These are phyloP conservation scores for Keiferia lycopersicella DNA, from an alignment of 2,888 invertebrate species.

Conservation along the genomic window DNA sequence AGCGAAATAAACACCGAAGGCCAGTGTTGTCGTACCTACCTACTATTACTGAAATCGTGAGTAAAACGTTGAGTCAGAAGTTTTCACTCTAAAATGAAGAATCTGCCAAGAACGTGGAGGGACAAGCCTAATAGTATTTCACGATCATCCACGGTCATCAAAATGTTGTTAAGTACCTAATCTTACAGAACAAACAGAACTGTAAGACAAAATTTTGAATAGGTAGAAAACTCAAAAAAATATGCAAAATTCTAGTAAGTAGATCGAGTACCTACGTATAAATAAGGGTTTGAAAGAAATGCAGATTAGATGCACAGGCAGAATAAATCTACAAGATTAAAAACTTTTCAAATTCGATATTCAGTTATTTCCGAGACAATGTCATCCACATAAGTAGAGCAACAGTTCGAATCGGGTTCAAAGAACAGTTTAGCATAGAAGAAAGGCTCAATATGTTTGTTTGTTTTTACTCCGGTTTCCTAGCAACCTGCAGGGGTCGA, in stretches of 20 bases:
- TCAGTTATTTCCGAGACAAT: too few species aligned
- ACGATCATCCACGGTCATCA: too few species aligned
- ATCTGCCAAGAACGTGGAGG: background rate
- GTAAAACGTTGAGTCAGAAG: slow-evolving; percentile 24
- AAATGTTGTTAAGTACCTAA: too few species aligned
- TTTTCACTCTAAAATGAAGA: background rate
- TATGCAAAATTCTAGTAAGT: too few species aligned
- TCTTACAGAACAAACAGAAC: too few species aligned
- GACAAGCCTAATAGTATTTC: too few species aligned
- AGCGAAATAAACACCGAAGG: slow-evolving; percentile 23
- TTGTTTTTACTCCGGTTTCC: slow-evolving; percentile 48
- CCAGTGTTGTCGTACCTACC: slow-evolving; percentile 18
- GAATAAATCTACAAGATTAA: too few species aligned
- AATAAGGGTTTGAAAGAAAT: too few species aligned
- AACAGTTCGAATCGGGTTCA: slow-evolving; percentile 45
- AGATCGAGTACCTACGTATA: too few species aligned
- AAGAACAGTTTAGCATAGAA: slow-evolving; percentile 39
- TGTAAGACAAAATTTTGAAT: background rate
- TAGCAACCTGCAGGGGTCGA: slow-evolving; percentile 41
- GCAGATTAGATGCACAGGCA: background rate
- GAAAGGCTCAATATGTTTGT: slow-evolving; percentile 51
- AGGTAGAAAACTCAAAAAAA: background rate
- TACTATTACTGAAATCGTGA: slow-evolving; percentile 5
- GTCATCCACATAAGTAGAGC: slow-evolving; percentile 21
- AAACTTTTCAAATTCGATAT: too few species aligned